These are phyloP conservation scores for Oreohelix idahoensis DNA, from an alignment of 1,140 invertebrate species.

Conservation along the genomic window DNA sequence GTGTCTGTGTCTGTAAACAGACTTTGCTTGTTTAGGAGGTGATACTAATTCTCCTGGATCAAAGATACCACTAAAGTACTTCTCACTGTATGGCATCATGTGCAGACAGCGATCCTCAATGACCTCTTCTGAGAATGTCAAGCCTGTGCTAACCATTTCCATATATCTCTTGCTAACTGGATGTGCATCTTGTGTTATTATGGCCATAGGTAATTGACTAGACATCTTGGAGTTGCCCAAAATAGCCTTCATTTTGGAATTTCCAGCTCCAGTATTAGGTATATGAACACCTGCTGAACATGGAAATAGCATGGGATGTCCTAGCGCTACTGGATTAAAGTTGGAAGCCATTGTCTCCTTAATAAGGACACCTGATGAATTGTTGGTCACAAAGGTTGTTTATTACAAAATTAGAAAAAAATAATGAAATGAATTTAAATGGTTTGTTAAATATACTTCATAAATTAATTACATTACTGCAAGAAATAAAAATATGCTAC, in stretches of 20 bases:
- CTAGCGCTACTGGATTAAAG: neutral
- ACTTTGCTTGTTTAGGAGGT: conserved; percentile 43
- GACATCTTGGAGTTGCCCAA: neutral
- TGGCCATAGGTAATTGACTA: conserved; percentile 40
- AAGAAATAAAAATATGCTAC: no score
- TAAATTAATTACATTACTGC: no score
- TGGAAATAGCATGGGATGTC: conserved; percentile 50
- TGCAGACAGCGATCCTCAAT: conserved; percentile 68
- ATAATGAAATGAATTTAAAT: no score
- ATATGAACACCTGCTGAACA: conserved; percentile 63
- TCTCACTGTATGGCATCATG: conserved; percentile 68
- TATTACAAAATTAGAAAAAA: no score
- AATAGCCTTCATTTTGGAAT: conserved; percentile 49
- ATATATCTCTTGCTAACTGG: conserved; percentile 61
- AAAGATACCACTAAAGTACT: conserved; percentile 66
- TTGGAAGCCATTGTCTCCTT: neutral
- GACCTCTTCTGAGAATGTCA: conserved; percentile 68
- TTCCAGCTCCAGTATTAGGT: conserved; percentile 59
- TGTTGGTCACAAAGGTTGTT: no score
- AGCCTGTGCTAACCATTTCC: conserved; percentile 59
- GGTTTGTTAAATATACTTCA: no score
- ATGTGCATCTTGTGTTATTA: conserved; percentile 46
- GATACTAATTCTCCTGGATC: conserved; percentile 52
- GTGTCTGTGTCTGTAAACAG: conserved; percentile 65
- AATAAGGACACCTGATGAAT: neutral